Base-by-base conservation (phyloP, 2,888 invertebrate species). In the Drosophila paramelanica region DNA sequence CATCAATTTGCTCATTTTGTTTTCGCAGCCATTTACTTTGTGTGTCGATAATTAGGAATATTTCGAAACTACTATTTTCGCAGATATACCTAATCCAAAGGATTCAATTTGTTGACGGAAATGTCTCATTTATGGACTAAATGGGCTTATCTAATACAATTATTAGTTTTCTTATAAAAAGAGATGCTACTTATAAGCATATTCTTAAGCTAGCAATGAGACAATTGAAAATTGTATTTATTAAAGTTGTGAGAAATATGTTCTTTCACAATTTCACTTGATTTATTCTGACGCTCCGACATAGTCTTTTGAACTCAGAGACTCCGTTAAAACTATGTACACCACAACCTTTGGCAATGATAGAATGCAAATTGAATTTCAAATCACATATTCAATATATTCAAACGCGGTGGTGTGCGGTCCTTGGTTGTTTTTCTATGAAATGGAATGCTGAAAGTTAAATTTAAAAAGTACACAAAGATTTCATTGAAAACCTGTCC, bases 1-100 rank as follows among this genome's bases (percentile, higher is more conserved):
- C 84, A 71, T 79, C 79, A 73, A 81, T 77, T 88, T 88, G 51
- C 55, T 59, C 70, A 65, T 49, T 67, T 73, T 68, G 47, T 39
- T 47, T 47, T 46, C 53, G 8, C 41, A 41, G 49, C 43, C 13
- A 39, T 36, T 53, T 17, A 11, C 10, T 41, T 41, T 39, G 25
- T 14, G 11, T 38, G 36, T 2, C 13, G 50, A 36, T 23, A 17
- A 45, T 33, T 59, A 25, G 7, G 17, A 27, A 49, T 50, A 38
- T 11, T 13, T 36, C 7, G 7, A 17, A 14, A 31, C 14, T 23
- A n/a, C 33, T 33, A 17, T 36, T 11, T 23, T 25, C 14, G 17
- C 5, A 33, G 1, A 1, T 17, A 14, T 1, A 17, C 8, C 11
- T 4, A 8, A 11, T 10, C 27, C 23, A n/a, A 57, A 31, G 7